phyloP scores from a whole-genome alignment of 2,113 vertebrate species.

The Apodemus sylvaticus region DNA sequence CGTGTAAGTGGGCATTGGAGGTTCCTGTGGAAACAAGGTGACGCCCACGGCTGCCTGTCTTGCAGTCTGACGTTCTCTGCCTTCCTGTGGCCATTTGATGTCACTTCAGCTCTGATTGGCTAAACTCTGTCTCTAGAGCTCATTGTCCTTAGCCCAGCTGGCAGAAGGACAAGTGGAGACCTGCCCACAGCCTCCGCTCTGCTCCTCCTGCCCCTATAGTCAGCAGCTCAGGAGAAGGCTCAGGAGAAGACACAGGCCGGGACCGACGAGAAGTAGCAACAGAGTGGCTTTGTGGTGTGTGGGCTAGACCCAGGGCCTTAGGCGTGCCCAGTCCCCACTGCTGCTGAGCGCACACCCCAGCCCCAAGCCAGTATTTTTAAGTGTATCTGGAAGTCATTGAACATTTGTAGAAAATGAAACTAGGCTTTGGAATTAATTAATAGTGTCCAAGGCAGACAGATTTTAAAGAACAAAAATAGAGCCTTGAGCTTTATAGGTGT shows the following conservation, averaged over 20 bases:
- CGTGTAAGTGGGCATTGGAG: background rate
- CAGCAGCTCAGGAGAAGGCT: background rate
- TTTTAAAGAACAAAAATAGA: background rate
- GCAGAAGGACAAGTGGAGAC: background rate
- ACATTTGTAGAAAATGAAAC: constrained; percentile 2
- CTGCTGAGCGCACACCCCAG: background rate
- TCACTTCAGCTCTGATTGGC: background rate
- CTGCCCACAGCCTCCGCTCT: background rate
- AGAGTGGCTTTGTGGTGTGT: background rate
- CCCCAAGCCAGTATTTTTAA: background rate
- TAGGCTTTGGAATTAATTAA: background rate
- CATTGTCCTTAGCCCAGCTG: background rate
- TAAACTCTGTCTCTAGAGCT: background rate
- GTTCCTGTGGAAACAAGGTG: too few species aligned
- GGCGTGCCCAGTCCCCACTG: background rate
- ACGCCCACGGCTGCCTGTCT: background rate
- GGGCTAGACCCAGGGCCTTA: background rate
- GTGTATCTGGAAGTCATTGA: background rate
- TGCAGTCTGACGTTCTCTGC: background rate
- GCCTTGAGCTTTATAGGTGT: background rate
- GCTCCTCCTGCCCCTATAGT: background rate
- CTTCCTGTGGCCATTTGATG: background rate
- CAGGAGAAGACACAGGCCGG: background rate
- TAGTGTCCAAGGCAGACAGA: background rate
- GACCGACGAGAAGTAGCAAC: background rate